These are phyloP conservation scores for Drosophila sucinea DNA, from an alignment of 1,140 invertebrate species.

Conservation along the genomic window DNA sequence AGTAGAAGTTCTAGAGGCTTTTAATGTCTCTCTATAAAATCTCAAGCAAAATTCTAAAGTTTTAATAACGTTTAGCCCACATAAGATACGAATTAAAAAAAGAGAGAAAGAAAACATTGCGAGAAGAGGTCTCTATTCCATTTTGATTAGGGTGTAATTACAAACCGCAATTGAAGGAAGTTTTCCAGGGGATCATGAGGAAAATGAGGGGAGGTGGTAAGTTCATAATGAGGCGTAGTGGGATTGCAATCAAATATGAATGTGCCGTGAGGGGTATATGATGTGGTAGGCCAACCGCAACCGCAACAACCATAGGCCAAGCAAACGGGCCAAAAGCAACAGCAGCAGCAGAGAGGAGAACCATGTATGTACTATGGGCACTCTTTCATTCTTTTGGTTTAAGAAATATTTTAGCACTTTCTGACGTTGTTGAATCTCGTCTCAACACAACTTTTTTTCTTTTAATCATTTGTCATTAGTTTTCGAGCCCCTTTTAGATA, in stretches of 20 bases:
- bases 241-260: constrained; percentile 1
- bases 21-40: neutral
- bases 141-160: neutral
- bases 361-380: no score
- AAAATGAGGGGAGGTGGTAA: neutral
- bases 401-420: no score
- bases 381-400: no score
- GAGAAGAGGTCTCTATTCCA: neutral
- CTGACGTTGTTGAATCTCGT: no score
- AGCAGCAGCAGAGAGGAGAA: no score
- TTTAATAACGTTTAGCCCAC: neutral
- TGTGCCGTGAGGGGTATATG: neutral
- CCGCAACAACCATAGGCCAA: constrained; percentile 1
- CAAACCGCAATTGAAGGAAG: neutral
- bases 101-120: neutral
- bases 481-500: no score
- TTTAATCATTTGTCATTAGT: no score
- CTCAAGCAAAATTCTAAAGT: neutral
- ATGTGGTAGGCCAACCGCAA: neutral
- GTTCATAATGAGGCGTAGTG: neutral
- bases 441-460: no score
- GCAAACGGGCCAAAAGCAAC: neutral
- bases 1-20: neutral
- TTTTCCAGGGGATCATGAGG: no score
- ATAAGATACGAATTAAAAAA: neutral